Conservation (phyloP, 2,113 vertebrate species). For the Semnopithecus entellus region DNA sequence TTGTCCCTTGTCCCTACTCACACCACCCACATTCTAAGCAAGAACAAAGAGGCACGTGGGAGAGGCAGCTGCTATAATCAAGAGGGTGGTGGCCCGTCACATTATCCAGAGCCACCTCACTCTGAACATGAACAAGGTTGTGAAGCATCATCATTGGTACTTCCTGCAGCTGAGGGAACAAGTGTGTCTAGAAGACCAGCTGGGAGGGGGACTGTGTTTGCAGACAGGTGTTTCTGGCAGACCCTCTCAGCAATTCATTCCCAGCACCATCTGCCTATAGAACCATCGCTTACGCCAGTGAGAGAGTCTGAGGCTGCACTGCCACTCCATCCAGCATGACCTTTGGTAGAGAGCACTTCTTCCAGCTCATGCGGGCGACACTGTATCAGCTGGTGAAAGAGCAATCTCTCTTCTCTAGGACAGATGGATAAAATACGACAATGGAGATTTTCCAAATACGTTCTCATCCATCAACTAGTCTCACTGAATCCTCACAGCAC, state of each 20-base stretch:
- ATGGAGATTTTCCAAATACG: not conserved
- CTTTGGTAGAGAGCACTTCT: not conserved
- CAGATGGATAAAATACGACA: not conserved
- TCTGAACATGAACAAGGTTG: not conserved
- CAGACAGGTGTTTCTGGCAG: constrained; percentile 57
- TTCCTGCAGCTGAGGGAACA: not conserved
- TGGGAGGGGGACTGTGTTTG: not conserved
- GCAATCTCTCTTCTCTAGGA: not conserved
- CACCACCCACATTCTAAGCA: not conserved
- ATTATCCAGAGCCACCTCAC: not conserved
- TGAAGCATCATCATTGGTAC: not conserved
- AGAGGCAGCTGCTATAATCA: constrained; percentile 37
- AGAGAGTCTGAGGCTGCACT: not conserved
- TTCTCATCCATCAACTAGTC: not conserved
- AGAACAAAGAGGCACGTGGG: not conserved
- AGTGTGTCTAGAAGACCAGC: not conserved
- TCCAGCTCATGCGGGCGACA: rapidly evolving
- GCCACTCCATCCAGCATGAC: not conserved
- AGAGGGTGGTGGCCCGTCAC: not conserved
- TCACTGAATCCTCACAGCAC: not conserved
- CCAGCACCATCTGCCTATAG: constrained; percentile 4
- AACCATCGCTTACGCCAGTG: not conserved
- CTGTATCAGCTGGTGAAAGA: not conserved
- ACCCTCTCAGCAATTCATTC: not conserved
- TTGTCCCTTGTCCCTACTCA: not conserved